A percentile compares a stretch with the other conserved stretches of the same genome.
Evolutionary conservation across 2,888 invertebrate genomes (phyloP).

Genomic region (Lottia gigantea): DNA sequence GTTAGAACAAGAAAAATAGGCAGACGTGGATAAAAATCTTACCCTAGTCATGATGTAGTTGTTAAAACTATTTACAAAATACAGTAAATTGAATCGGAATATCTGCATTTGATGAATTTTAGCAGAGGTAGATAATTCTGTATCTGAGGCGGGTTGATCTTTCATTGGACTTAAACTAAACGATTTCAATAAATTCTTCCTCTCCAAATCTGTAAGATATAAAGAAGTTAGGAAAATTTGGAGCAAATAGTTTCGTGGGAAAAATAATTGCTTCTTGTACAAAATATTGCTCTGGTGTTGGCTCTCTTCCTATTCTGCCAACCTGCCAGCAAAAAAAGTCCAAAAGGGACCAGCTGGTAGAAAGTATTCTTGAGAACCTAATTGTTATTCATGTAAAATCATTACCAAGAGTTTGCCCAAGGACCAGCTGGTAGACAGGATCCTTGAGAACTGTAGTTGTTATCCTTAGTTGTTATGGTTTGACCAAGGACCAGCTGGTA

Average conservation of each 20-base stretch:
- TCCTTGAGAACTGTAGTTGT: no score
- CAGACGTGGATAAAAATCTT: no score
- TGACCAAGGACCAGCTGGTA: no score
- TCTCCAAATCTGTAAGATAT: constrained; percentile 37
- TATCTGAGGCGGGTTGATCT: constrained; percentile 12
- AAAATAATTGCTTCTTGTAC: no score
- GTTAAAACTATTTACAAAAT: constrained; percentile 68
- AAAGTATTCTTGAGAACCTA: background rate
- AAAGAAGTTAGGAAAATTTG: no score
- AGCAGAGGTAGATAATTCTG: constrained; percentile 36
- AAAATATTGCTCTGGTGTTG: background rate
- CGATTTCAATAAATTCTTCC: constrained; percentile 29
- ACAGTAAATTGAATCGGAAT: constrained; percentile 64
- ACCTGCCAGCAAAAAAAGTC: no score
- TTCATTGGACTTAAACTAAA: constrained; percentile 15
- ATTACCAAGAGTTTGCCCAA: background rate
- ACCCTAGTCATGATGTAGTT: constrained; percentile 68
- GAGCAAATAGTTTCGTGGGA: no score
- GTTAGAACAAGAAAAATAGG: no score
- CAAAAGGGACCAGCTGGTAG: background rate
- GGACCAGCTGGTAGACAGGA: no score
- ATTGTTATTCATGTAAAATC: background rate
- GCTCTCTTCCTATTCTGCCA: no score
- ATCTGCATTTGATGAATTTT: constrained; percentile 63
- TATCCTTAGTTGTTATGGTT: no score